These are phyloP conservation scores for Palythoa grandiflora DNA, from an alignment of 92 coral and sea anemone species.

Conservation along the genomic window DNA sequence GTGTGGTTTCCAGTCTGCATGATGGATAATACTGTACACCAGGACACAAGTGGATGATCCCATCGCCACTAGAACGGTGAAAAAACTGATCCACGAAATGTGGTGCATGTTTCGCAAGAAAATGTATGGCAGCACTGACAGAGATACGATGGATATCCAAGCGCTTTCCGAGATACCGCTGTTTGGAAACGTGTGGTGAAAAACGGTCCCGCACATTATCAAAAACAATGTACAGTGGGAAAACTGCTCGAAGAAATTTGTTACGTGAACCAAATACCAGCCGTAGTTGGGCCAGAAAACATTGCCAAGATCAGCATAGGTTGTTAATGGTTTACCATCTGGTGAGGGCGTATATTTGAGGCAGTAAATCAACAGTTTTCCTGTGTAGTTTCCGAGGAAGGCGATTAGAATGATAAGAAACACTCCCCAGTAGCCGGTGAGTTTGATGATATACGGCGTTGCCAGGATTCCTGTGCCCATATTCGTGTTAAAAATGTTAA, in stretches of 20 bases:
- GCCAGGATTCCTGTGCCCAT: conserved; percentile 96
- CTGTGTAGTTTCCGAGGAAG: conserved; percentile 87
- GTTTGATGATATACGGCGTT: conserved; percentile 87
- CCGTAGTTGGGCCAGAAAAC: conserved; percentile 94
- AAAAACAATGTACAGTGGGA: conserved; percentile 89
- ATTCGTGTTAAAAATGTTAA: conserved; percentile 89
- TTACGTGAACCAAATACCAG: conserved; percentile 84
- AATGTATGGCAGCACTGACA: conserved; percentile 84
- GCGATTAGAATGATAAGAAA: conserved; percentile 78
- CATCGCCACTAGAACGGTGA: conserved; percentile 85
- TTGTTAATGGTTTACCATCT: conserved; percentile 71
- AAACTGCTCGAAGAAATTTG: conserved; percentile 90
- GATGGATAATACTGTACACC: conserved; percentile 75
- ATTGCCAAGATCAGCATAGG: conserved; percentile 90
- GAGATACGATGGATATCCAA: conserved; percentile 85
- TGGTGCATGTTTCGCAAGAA: conserved; percentile 90
- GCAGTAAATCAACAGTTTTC: conserved; percentile 86
- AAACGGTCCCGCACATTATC: conserved; percentile 92
- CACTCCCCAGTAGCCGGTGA: conserved; percentile 94
- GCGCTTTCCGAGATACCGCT: conserved; percentile 90
- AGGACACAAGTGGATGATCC: conserved; percentile 88
- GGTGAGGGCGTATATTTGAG: conserved; percentile 84
- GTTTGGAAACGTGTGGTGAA: conserved; percentile 90
- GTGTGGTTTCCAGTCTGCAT: conserved; percentile 81
- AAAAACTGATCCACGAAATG: conserved; percentile 82